Conservation (phyloP, 2,888 invertebrate species). For the Stenodema calcarata region DNA sequence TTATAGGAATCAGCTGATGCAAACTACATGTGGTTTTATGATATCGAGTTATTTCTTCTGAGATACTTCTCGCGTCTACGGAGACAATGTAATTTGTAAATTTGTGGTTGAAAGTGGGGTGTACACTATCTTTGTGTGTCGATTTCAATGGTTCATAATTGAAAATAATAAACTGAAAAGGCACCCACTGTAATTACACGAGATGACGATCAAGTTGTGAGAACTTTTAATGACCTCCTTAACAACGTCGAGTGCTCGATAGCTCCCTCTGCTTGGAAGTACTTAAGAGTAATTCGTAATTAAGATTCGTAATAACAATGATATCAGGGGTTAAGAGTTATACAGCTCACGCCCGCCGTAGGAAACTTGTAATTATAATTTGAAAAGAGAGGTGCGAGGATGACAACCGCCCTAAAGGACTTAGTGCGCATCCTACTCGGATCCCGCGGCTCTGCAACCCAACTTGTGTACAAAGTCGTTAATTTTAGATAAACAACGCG, state of each 20-base stretch:
- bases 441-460: too few species aligned
- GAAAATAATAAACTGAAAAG: not conserved
- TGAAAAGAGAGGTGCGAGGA: not conserved
- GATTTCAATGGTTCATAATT: too few species aligned
- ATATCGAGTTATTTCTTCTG: too few species aligned
- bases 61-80: too few species aligned
- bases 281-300: not conserved
- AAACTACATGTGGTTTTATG: too few species aligned
- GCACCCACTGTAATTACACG: not conserved
- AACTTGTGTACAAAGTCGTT: too few species aligned
- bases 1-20: too few species aligned
- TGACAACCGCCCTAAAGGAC: not conserved
- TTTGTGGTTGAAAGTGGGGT: too few species aligned
- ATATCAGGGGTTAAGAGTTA: not conserved
- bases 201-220: not conserved
- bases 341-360: not conserved
- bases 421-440: too few species aligned
- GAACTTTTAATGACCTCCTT: not conserved
- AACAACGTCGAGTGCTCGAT: not conserved
- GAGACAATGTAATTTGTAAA: too few species aligned
- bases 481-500: too few species aligned
- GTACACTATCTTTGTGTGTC: too few species aligned
- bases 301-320: not conserved
- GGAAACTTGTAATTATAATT: not conserved
- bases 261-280: not conserved